Conservation (phyloP, 2,113 vertebrate species). For the Lethenteron camtschaticum region DNA sequence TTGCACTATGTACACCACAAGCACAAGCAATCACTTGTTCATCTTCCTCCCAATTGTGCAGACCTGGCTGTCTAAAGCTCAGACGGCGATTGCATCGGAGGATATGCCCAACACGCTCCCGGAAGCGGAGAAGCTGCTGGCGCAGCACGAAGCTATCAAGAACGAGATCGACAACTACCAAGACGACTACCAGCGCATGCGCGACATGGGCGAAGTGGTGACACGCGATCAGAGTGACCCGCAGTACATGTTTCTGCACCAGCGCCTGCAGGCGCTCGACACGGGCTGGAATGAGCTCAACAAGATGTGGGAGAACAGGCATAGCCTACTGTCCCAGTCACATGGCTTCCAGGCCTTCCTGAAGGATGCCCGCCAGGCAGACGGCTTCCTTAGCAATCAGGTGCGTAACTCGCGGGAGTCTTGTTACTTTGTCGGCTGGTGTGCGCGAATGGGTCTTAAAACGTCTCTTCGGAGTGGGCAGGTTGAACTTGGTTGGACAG, state of each 20-base stretch:
- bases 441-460: too few relatives aligned
- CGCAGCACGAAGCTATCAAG: conserved; percentile 84
- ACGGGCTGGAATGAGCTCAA: conserved; percentile 96
- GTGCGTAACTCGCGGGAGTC: conserved; percentile 20
- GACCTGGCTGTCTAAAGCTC: conserved; percentile 84
- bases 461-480: too few relatives aligned
- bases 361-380: conserved; percentile 84
- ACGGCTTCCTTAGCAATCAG: conserved; percentile 98
- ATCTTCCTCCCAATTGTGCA: conserved; percentile 13
- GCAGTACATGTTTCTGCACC: conserved; percentile 96
- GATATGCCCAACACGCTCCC: conserved; percentile 87
- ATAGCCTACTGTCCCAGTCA: conserved; percentile 81
- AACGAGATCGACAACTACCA: conserved; percentile 92
- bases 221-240: conserved; percentile 84
- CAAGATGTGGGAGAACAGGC: conserved; percentile 99
- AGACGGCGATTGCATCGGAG: conserved; percentile 85
- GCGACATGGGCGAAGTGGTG: conserved; percentile 98
- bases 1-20: too few relatives aligned
- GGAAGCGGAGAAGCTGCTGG: conserved; percentile 85
- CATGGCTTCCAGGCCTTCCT: conserved; percentile 91
- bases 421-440: too few relatives aligned
- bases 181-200: conserved; percentile 97
- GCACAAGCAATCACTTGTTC: too few relatives aligned
- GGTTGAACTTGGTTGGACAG: too few relatives aligned
- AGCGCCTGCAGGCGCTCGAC: conserved; percentile 80